Evolutionary conservation across 2,797 vertebrate genomes (phyloP).

Genomic region (Oreochromis mossambicus): DNA sequence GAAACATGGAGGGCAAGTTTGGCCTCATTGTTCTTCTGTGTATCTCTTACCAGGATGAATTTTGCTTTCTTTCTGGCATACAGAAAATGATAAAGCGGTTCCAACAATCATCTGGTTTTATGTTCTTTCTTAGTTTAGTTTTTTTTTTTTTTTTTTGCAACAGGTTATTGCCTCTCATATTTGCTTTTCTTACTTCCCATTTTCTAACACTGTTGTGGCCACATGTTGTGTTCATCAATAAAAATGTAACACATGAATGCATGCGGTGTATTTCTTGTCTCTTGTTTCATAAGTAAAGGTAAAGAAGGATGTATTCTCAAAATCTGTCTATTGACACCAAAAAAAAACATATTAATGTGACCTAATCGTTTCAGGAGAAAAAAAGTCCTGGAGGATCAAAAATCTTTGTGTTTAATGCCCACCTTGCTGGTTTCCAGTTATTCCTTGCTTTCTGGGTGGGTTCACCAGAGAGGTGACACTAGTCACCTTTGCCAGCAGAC

Average conservation of each 20-base stretch:
- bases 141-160: not conserved
- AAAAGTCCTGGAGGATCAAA: not conserved
- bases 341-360: rapidly evolving
- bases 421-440: not conserved
- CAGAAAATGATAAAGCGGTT: not conserved
- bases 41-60: not conserved
- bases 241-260: not conserved
- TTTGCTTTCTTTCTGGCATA: not conserved
- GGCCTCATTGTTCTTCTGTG: not conserved
- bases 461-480: not conserved
- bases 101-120: not conserved
- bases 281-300: not conserved
- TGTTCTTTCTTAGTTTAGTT: rapidly evolving
- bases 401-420: not conserved
- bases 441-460: rapidly evolving
- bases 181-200: not conserved
- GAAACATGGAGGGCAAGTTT: not conserved
- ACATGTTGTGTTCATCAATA: not conserved
- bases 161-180: not conserved
- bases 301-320: not conserved
- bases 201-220: not conserved
- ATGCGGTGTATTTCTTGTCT: not conserved
- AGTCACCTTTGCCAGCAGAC: not conserved
- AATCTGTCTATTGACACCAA: not conserved
- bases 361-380: not conserved